Base-by-base conservation (phyloP, 2,113 vertebrate species). In the Murina feae region DNA sequence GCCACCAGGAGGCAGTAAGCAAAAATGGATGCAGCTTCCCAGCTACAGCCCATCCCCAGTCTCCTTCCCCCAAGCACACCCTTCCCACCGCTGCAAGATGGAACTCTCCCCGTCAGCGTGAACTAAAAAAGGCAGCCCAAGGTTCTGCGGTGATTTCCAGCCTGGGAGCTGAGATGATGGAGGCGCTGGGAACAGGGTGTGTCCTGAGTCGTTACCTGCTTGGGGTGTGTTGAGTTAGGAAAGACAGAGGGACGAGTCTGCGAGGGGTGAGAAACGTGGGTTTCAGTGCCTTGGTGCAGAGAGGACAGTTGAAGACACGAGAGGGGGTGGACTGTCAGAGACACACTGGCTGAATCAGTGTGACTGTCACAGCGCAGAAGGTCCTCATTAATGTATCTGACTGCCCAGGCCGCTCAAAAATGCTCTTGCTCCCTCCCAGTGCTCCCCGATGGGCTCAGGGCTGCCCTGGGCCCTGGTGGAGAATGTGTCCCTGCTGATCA, bases 1-100 rank as follows among this genome's bases (percentile, higher is more conserved):
- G 58, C 95, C 95, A 89, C 95, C 66, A 95, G 95, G 86, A 91
- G 93, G 91, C 89, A 89, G 87, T 96, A 95, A 91, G n/a, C 37
- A 94, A 66, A 53, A 86, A 65, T 28, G 0, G 44, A 84, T 6
- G 0, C 44, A 63, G 47, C 35, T 83, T 90, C 53, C 49, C 55
- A 30, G 53, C 42, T 25, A n/a, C 47, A 90, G 39, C 30, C 58
- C 16, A 1, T 4, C 69, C 23, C 5, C 14, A 32, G 23, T 60
- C n/a, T 86, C 18, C 82, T 76, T 20, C 53, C 83, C 39, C 39
- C 49, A 55, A 53, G 35, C 37, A 21, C 44, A 13, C 4, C 39
- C 76, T 71, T 51, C 51, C 69, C 51, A 39, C 11, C 68, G 53
- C 35, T 9, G 28, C 5, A 25, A 55, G 44, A 25, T 20, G 7